Evolutionary conservation across 2,797 vertebrate species (phyloP).

Genomic region (Heterohyrax brucei): DNA sequence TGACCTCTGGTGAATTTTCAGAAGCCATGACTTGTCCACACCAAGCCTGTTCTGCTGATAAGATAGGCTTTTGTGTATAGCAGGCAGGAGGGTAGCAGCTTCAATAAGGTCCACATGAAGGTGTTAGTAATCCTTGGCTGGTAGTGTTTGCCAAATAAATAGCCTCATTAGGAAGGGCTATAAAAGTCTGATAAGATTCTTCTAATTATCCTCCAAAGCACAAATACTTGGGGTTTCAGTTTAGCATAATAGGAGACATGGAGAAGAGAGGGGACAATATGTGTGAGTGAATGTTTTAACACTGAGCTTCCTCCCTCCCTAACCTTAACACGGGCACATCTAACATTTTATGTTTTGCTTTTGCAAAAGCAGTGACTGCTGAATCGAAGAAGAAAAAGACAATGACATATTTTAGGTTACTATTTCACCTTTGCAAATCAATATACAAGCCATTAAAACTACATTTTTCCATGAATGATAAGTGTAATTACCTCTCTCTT

Average conservation of each 20-base stretch:
- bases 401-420: constrained; percentile 88
- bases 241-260: constrained; percentile 66
- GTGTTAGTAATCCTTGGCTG: constrained; percentile 79
- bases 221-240: constrained; percentile 77
- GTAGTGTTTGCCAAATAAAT: constrained; percentile 86
- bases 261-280: constrained; percentile 13
- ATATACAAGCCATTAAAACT: constrained; percentile 89
- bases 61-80: constrained; percentile 71
- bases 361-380: constrained; percentile 79
- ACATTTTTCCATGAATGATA: constrained; percentile 91
- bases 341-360: constrained; percentile 84
- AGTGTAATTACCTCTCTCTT: constrained; percentile 91
- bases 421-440: constrained; percentile 90
- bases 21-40: constrained; percentile 74
- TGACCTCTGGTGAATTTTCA: constrained; percentile 83
- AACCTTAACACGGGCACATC: not conserved
- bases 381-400: constrained; percentile 67
- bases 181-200: constrained; percentile 87
- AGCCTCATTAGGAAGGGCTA: constrained; percentile 82
- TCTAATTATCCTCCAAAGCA: constrained; percentile 84
- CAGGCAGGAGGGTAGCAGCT: constrained; percentile 15
- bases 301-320: not conserved
- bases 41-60: constrained; percentile 73
- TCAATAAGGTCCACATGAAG: constrained; percentile 62
- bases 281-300: not conserved